Base-by-base conservation (phyloP, 2,797 vertebrate genomes). In the Falco naumanni region DNA sequence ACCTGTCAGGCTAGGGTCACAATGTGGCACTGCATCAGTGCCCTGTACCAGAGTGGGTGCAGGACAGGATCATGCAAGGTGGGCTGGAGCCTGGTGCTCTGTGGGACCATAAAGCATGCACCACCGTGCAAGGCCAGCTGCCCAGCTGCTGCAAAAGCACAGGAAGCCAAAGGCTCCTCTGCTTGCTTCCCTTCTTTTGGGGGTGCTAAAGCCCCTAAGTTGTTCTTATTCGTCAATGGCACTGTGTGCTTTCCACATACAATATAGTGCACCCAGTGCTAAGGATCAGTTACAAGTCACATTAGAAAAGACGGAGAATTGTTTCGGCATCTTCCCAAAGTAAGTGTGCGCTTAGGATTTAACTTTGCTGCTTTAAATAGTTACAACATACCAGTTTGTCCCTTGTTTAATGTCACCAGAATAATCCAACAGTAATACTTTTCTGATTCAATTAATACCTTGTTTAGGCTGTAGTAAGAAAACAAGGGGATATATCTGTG, bases 201-300 rank as follows among this genome's bases (percentile, higher is more conserved):
- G 65, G 13, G 39, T 54, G 26, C 31, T 56, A 68, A 80, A 95
- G 21, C 5, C 48, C 5, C 19, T 51, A 47, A 59, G 0, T 8
- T 72, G 66, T 39, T 88, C 39, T 86, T 28, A 34, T 11, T 78
- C 29, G 57, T 37, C 37, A 57, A 14, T 8, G n/a, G 18, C 43
- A 47, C 28, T 0, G 0, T 3, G 4, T n/a, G 25, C 20, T 71
- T 81, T 76, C 34, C 50, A n/a, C n/a, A 45, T 16, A 45, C 25
- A 15, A 1, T 0, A 34, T 37, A 10, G 37, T 37, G 60, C 29
- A 63, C 0, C 0, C 45, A 66, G 60, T 41, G 57, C 61, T 9
- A 39, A 66, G 76, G 64, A 48, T 31, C 60, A 69, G 50, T 45
- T 56, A 31, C 26, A 85, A 7, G 9, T 80, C 66, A 68, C 21